A percentile compares a stretch with the other conserved stretches of the same genome.
Conservation (phyloP, 1,140 invertebrate species). For the Solenopsis invicta region DNA sequence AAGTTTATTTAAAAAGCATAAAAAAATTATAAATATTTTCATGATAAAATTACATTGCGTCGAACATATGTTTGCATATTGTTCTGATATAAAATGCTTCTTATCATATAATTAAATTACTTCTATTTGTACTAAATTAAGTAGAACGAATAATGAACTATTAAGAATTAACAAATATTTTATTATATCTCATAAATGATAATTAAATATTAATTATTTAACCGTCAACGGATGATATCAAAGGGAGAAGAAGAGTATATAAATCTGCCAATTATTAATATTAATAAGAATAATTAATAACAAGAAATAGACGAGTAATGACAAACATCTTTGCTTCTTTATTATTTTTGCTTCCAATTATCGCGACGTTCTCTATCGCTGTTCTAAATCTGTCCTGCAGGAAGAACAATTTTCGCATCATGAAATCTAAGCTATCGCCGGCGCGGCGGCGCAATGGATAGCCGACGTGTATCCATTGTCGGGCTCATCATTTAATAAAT, state of each 20-base stretch:
- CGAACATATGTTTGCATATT: background rate
- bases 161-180: too few species aligned
- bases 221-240: too few species aligned
- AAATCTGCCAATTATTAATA: background rate
- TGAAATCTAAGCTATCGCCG: constrained; percentile 25
- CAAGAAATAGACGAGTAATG: background rate
- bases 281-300: background rate
- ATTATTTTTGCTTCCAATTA: constrained; percentile 18
- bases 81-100: background rate
- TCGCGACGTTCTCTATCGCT: background rate
- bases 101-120: background rate
- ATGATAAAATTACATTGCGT: background rate
- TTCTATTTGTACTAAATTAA: background rate
- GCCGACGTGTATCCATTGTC: constrained; percentile 10
- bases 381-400: constrained; percentile 26
- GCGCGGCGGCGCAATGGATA: background rate
- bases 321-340: background rate
- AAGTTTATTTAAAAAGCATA: background rate
- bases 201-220: too few species aligned
- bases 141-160: background rate
- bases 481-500: constrained; percentile 59
- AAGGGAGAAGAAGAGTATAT: background rate
- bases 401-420: constrained; percentile 57
- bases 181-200: too few species aligned
- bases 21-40: background rate